phyloP scores from a whole-genome alignment of 2,113 vertebrate genomes.

The Cebidichthys violaceus region DNA sequence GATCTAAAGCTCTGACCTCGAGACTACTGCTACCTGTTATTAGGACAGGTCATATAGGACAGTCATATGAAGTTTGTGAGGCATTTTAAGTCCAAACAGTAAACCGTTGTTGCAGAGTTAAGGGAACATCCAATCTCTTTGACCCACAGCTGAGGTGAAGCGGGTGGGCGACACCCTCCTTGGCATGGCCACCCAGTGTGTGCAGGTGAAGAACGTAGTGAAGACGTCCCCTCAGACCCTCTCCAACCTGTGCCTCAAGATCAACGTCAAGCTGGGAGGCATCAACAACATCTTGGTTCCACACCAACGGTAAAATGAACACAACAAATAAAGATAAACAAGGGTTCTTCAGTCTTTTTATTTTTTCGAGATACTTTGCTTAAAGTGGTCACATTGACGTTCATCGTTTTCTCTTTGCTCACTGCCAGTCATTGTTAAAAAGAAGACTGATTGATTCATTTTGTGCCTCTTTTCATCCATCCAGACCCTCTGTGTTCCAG shows the following conservation, averaged over 20 bases:
- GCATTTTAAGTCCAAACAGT: neutral
- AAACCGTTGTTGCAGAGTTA: neutral
- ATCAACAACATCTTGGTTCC: conserved; percentile 99
- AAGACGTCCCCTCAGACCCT: conserved; percentile 99
- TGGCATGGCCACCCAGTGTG: conserved; percentile 98
- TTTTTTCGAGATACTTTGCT: neutral
- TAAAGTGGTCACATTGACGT: neutral
- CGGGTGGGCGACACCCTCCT: conserved; percentile 95
- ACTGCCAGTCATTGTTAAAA: neutral
- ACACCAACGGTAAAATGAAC: conserved; percentile 90
- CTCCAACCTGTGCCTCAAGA: conserved; percentile 93
- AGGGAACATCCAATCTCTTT: neutral
- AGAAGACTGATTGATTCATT: neutral
- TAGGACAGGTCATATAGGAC: neutral
- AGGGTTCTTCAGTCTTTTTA: neutral
- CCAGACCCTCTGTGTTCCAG: conserved; percentile 97
- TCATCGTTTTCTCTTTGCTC: neutral
- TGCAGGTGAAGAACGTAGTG: conserved; percentile 98
- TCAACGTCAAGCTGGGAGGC: conserved; percentile 90
- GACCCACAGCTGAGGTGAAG: conserved; percentile 92
- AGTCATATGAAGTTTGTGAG: neutral
- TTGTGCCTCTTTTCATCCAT: neutral
- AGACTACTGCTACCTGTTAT: neutral
- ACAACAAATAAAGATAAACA: neutral
- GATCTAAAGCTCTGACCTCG: neutral